Evolutionary conservation across 2,113 vertebrate genomes (phyloP), one percentile per base, ranked within the genome.

Genomic region (Gasterosteus aculeatus): DNA sequence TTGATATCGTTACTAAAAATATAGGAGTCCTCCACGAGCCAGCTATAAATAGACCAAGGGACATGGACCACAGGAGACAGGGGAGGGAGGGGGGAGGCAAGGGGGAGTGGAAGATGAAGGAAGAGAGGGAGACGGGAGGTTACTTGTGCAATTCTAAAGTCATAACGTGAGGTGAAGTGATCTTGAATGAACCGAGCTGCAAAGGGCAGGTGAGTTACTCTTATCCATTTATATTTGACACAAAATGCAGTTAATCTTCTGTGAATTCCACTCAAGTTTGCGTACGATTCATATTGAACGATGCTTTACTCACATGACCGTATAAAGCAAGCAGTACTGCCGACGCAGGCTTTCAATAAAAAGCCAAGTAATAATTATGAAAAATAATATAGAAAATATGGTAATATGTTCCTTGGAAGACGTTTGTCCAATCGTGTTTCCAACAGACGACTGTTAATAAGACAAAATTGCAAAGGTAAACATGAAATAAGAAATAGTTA

Each of bases 1-100:
- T 92, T 93, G 92, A 94, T 94, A 91, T 89, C 70, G 33, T 88
- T 90, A 83, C 92, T 93, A 93, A 93, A 95, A 94, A 94, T 94
- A 94, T 72, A 90, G 84, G 87, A 91, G 86, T 91, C 84, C 85
- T 89, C 87, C 88, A 91, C 82, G 78, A 89, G 86, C 69, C 31
- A 5, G 75, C 83, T 92, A 92, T 90, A 92, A 89, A 92, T 94
- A 92, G 91, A 81, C 60, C 49, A 77, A 82, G 75, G 86, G 90
- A 89, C 86, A 88, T 76, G 75, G 77, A 85, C 91, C 90, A 91
- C 84, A 65, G 58, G 89, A 89, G 85, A 88, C 76, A 83, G 62
- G 67, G 81, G 69, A 78, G 74, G 75, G 64, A 7, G 18, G 2
- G 19, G 19, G 8, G 49, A 7, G 35, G 63, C 75, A 81, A 67